Conservation (phyloP, 2,888 invertebrate species). For the Empis livida region DNA sequence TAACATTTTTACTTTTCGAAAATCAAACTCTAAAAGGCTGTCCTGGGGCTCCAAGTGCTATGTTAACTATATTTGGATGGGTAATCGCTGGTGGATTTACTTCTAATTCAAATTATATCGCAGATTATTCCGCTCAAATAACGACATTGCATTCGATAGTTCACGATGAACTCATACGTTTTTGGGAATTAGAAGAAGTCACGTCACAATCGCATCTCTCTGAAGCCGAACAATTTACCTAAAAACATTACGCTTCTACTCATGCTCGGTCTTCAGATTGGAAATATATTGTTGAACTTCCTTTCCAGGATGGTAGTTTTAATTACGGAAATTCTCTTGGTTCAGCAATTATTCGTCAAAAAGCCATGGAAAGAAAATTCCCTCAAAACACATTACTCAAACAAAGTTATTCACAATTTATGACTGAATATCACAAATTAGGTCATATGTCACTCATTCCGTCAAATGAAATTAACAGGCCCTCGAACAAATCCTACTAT, state of each 20-base stretch:
- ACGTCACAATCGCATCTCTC: neutral
- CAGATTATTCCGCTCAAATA: neutral
- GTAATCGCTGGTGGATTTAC: too few species aligned
- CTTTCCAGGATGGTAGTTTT: conserved; percentile 3
- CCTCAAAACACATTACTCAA: conserved; percentile 1
- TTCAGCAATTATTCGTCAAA: conserved; percentile 5
- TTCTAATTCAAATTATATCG: neutral
- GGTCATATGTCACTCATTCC: conserved; percentile 10
- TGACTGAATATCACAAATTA: conserved; percentile 9
- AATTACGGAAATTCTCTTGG: conserved; percentile 5
- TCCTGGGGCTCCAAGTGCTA: conserved; percentile 3
- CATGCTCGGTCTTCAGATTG: conserved; percentile 5
- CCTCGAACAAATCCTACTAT: conserved; percentile 4
- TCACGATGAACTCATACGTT: conserved; percentile 5
- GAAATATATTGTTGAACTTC: conserved; percentile 7
- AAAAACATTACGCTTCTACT: conserved; percentile 5
- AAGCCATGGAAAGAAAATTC: conserved; percentile 8
- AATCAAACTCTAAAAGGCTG: conserved; percentile 2
- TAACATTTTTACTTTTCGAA: conserved; percentile 7
- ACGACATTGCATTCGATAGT: conserved; percentile 2
- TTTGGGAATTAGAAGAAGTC: conserved; percentile 9
- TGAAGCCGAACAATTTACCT: neutral
- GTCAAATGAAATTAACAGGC: conserved; percentile 2
- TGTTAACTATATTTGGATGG: conserved; percentile 1
- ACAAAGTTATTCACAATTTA: conserved; percentile 9